Evolutionary conservation across 2,888 invertebrate species (phyloP).

Genomic region (Chalcis sispes): DNA sequence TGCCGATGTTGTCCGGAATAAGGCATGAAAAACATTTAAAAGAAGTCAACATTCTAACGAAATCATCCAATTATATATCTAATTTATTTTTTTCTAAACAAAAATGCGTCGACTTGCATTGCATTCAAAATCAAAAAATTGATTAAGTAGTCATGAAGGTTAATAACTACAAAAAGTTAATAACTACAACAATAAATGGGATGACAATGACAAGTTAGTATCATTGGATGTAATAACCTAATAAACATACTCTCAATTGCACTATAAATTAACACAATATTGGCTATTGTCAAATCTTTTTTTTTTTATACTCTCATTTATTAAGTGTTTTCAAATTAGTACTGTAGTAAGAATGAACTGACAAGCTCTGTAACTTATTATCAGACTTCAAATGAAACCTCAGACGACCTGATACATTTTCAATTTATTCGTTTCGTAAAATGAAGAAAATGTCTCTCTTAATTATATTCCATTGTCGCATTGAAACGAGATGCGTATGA

Average conservation of each 20-base stretch:
- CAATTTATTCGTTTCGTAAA: not conserved
- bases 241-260: too few species aligned
- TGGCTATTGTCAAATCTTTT: too few species aligned
- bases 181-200: too few species aligned
- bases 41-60: constrained; percentile 81
- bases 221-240: too few species aligned
- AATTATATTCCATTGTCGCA: constrained; percentile 69
- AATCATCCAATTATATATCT: constrained; percentile 67
- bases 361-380: not conserved
- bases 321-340: too few species aligned
- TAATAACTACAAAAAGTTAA: not conserved
- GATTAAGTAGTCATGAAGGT: constrained; percentile 38
- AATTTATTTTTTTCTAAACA: constrained; percentile 81
- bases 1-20: constrained; percentile 85
- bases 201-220: too few species aligned
- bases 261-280: too few species aligned
- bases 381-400: constrained; percentile 18
- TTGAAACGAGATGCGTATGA: constrained; percentile 80
- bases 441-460: constrained; percentile 79
- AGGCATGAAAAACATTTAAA: constrained; percentile 82
- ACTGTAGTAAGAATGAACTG: too few species aligned
- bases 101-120: constrained; percentile 61
- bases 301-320: too few species aligned
- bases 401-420: constrained; percentile 83
- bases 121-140: constrained; percentile 14